Evolutionary conservation across 2,797 vertebrate genomes (phyloP).

Genomic region (Lophotriccus pileatus): DNA sequence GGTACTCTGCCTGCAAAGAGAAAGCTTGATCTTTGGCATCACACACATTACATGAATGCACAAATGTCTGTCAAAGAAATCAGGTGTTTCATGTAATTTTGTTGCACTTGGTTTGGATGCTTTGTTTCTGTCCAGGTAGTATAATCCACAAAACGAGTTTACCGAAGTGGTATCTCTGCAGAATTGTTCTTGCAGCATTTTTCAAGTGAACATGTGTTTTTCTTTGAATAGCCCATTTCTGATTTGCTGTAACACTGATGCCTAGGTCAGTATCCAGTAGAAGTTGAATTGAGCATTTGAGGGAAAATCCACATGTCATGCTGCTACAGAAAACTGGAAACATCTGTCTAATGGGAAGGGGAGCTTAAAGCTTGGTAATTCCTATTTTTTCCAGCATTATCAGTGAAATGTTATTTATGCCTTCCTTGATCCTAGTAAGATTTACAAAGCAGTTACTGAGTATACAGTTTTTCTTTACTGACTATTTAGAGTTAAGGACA

Average conservation of each 20-base stretch:
- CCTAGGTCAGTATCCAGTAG: not conserved
- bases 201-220: not conserved
- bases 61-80: not conserved
- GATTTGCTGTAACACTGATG: not conserved
- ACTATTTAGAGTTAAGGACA: not conserved
- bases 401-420: not conserved
- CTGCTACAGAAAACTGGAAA: not conserved
- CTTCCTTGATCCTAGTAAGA: not conserved
- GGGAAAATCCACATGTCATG: not conserved
- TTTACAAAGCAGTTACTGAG: not conserved
- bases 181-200: not conserved
- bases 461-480: not conserved
- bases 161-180: not conserved
- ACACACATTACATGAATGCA: not conserved
- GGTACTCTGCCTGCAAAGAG: conserved; percentile 6
- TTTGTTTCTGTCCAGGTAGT: not conserved
- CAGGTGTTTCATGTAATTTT: not conserved
- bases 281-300: not conserved
- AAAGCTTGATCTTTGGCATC: conserved; percentile 26
- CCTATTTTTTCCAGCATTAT: not conserved
- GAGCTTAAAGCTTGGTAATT: not conserved
- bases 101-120: not conserved
- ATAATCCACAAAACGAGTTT: not conserved
- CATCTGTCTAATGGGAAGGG: not conserved
- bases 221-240: not conserved